Base-by-base conservation (phyloP, 2,888 invertebrate genomes). In the Heliconius hortense region DNA sequence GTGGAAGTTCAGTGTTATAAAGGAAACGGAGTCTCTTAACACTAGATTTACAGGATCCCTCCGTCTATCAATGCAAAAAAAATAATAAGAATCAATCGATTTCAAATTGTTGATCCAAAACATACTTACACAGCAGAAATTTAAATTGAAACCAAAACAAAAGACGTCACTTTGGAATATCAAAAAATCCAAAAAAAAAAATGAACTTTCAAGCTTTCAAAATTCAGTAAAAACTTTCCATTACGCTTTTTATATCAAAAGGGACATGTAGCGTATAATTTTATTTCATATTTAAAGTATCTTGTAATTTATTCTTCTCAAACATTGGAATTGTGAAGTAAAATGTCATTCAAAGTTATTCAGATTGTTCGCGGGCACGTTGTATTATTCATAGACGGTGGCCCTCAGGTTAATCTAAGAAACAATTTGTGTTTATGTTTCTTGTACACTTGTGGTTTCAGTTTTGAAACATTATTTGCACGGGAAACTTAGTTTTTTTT, bases 401-500 rank as follows among this genome's bases (percentile, higher is more conserved):
- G 77, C 88, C 88, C 84, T 74, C 89, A 90, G 90, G 91, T 91
- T 91, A 90, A 90, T 89, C 66, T 66, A 24, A 87, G 87, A 88
- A 88, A 85, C 82, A 82, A 68, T 72, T 72, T 81, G 78, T 84
- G 82, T 84, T 84, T 84, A 56, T 56, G 77, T 82, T 82, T 78
- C 82, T 76, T 75, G 78, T 75, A 66, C 76, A 11, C 69, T 64
- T 62, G 76, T 80, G 73, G 80, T 80, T 80, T 81, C 48, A 11
- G 26, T 31, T 31, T 68, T 24, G 62, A 24, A 66, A 53, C 15
- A n/a, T 63, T 72, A 28, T 53, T 69, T 28, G 13, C 13, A 18
- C 7, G 28, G 15, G 21, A 53, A 56, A 48, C 11, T 31, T 31
- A 7, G 28, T n/a, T 31, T 28, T 13, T 48, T 13, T 28, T 68